These are phyloP conservation scores for Pithys albifrons DNA, from an alignment of 2,113 vertebrate genomes.

Conservation along the genomic window DNA sequence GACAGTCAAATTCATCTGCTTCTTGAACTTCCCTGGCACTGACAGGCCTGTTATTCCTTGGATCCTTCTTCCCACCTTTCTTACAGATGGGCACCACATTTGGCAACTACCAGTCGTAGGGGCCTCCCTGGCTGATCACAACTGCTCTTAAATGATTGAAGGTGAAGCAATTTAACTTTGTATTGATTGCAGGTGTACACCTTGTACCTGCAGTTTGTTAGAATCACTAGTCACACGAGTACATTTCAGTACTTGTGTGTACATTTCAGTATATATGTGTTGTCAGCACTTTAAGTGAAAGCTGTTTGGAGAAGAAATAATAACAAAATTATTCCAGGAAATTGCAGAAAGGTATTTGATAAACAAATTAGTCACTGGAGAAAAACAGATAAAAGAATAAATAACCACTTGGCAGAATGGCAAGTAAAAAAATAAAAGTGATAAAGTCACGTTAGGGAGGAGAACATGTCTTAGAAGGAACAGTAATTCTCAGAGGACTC, in stretches of 20 bases:
- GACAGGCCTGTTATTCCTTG: background rate
- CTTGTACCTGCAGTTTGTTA: background rate
- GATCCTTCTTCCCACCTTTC: background rate
- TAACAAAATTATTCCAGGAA: background rate
- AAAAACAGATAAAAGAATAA: background rate
- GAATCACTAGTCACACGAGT: background rate
- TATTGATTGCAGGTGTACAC: background rate
- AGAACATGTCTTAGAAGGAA: background rate
- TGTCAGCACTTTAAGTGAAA: background rate
- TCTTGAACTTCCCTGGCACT: background rate
- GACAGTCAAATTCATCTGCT: background rate
- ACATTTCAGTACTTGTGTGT: background rate
- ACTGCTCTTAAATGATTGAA: background rate
- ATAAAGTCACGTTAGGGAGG: background rate
- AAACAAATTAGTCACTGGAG: background rate
- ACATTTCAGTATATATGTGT: background rate
- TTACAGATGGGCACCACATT: background rate
- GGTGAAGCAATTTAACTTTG: background rate
- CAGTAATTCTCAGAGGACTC: background rate
- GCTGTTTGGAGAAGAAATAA: background rate
- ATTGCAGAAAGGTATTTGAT: background rate
- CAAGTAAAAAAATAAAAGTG: background rate
- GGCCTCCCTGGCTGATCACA: rapidly evolving
- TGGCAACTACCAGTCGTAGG: background rate
- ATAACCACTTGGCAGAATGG: background rate